These are phyloP conservation scores for Actinernus sp. DNA, from an alignment of 92 coral and sea anemone genomes.

Conservation along the genomic window DNA sequence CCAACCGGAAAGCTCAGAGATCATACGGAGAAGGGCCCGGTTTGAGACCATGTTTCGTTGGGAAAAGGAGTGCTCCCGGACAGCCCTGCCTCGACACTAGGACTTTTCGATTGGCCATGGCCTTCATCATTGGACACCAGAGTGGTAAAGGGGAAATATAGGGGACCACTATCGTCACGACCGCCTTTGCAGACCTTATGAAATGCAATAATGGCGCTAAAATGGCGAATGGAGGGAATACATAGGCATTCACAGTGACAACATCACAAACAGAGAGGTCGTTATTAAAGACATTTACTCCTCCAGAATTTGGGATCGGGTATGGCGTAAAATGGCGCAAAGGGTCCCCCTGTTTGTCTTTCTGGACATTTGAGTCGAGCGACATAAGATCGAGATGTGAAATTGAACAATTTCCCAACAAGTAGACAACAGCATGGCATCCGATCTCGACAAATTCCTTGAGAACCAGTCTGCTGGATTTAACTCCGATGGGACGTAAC, in stretches of 20 bases:
- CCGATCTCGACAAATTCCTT: constrained; percentile 34
- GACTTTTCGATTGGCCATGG: constrained; percentile 8
- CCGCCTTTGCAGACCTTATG: constrained; percentile 11
- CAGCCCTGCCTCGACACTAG: constrained; percentile 9
- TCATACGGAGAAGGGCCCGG: constrained; percentile 4
- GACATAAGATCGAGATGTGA: constrained; percentile 24
- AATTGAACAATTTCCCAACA: constrained; percentile 4
- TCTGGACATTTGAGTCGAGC: constrained; percentile 15
- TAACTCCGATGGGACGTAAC: constrained; percentile 30
- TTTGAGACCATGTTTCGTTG: constrained; percentile 23
- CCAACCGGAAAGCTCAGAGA: constrained; percentile 18
- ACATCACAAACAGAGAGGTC: constrained; percentile 41
- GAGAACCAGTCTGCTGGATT: constrained; percentile 53
- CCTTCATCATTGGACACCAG: constrained; percentile 44
- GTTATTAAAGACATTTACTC: constrained; percentile 46
- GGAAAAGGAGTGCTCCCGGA: constrained; percentile 25
- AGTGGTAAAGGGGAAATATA: constrained; percentile 21
- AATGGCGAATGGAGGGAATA: constrained; percentile 30
- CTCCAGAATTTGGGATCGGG: too few species aligned
- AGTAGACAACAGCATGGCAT: constrained; percentile 21
- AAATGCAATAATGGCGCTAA: constrained; percentile 40
- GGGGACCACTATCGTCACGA: constrained; percentile 28
- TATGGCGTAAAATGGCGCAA: too few species aligned
- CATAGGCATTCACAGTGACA: constrained; percentile 25
- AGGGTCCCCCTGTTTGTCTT: not conserved